Conservation (phyloP, 2,113 vertebrate genomes). For the Carassius gibelio region DNA sequence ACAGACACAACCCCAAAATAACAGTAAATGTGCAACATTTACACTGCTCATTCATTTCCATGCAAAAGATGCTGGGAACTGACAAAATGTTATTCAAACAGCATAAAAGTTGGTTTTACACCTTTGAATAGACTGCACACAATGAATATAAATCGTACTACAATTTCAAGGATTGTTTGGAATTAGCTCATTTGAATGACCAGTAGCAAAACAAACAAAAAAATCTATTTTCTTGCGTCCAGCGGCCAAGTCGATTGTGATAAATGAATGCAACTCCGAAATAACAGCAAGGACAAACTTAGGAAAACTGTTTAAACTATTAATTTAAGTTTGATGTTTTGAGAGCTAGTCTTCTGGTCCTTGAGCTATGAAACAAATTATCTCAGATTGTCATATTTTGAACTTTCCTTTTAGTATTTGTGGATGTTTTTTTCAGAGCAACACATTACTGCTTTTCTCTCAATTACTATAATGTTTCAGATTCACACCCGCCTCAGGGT, state of each 20-base stretch:
- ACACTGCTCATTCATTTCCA: not conserved
- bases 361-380: not conserved
- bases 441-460: conserved; percentile 33
- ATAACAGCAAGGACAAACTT: not conserved
- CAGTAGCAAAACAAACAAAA: not conserved
- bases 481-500: conserved; percentile 23
- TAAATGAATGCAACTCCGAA: not conserved
- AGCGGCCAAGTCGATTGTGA: not conserved
- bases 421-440: not conserved
- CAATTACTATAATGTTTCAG: conserved; percentile 27
- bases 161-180: not conserved
- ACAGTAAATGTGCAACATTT: not conserved
- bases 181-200: not conserved
- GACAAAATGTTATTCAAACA: not conserved
- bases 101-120: not conserved
- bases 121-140: not conserved
- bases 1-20: too few relatives aligned
- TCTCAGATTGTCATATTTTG: not conserved
- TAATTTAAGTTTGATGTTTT: not conserved
- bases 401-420: not conserved
- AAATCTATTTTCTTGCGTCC: not conserved
- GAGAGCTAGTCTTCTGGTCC: not conserved
- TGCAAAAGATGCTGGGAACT: not conserved
- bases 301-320: not conserved
- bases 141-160: not conserved